Base-by-base conservation (phyloP, 2,797 vertebrate genomes). In the Poeciliopsis infans region DNA sequence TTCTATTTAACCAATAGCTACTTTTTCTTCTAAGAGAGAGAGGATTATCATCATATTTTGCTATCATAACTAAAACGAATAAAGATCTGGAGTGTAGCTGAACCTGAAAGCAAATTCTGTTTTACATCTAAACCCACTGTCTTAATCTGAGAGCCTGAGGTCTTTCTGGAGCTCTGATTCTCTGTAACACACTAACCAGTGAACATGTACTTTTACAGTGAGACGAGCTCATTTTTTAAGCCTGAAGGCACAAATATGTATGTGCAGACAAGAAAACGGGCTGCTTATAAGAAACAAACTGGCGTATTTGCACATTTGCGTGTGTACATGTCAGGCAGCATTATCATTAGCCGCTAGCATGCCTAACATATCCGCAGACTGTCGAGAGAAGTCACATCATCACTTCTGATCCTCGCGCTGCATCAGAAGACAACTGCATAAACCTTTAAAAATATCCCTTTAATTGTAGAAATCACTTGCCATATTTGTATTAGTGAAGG, bases 301-400 rank as follows among this genome's bases (percentile, higher is more conserved):
- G 36, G 39, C 16, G 1, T 33, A 66, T 55, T 23, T 70, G 33
- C 49, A 28, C 33, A 49, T 47, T 7, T 31, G 6, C 4, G 41
- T 15, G 36, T 55, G 76, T 47, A 55, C 39, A 78, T 91, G 92
- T 93, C 90, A 86, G 84, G 53, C 46, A 33, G 76, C 79, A 91
- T 92, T 86, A 92, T 81, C 85, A 84, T 92, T 84, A 83, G 80
- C 85, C 73, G 79, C 79, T 88, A 82, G 75, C 2, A 0, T 75
- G 39, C 41, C 76, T 47, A 73, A 20, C 5, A 78, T 85, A 86
- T 85, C 91, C 87, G 84, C 79, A 91, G 92, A 91, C 90, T 92
- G 91, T 92, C 90, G 1, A 3, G 31, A 70, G 64, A 75, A 86
- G 70, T 76, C 78, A 41, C 2, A 39, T 87, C 83, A 83, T 80